Evolutionary conservation across 2,797 vertebrate genomes (phyloP), one percentile per base, ranked within the genome.

Genomic region (Lepus townsendii): DNA sequence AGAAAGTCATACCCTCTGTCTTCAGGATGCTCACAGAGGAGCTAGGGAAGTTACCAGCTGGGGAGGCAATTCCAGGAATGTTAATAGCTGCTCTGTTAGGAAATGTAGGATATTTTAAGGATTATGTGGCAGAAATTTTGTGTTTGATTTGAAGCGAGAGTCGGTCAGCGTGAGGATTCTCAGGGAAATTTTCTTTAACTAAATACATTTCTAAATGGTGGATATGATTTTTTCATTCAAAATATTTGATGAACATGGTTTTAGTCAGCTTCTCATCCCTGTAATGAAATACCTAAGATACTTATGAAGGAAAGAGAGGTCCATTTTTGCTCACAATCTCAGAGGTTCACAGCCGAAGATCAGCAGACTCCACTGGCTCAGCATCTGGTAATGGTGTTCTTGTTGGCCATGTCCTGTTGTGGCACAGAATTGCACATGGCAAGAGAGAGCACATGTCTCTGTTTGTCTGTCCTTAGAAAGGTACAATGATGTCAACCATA

Each of bases 91-190:
- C 30, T 60, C 14, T 35, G 26, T 17, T 27, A 47, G 73, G 32
- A 75, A 10, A 60, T 0, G 0, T 17, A 17, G 1, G 30, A 10
- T 22, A 17, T 19, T 63, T 5, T 0, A 16, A 1, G 22, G 85
- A 90, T 50, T 1, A 7, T 3, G 35, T 7, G 9, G 12, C 42
- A 71, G 52, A 71, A 85, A 68, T n/a, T 32, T 20, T 6, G 0
- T 65, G n/a, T 47, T 42, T 69, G 66, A 47, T 62, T 79, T 83
- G 50, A 11, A 13, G 2, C 62, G 7, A 26, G 14, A 42, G 1
- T 42, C 9, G 0, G 8, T 54, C 30, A 42, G 20, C 76, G 14
- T 38, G n/a, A 87, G 50, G 8, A 13, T 63, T 95, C 20, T 52
- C 7, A 50, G 3, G 8, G 50, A 93, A 50, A 19, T 27, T 14